Conservation (phyloP, 2,888 invertebrate species). For the Drosophila algonquin region DNA sequence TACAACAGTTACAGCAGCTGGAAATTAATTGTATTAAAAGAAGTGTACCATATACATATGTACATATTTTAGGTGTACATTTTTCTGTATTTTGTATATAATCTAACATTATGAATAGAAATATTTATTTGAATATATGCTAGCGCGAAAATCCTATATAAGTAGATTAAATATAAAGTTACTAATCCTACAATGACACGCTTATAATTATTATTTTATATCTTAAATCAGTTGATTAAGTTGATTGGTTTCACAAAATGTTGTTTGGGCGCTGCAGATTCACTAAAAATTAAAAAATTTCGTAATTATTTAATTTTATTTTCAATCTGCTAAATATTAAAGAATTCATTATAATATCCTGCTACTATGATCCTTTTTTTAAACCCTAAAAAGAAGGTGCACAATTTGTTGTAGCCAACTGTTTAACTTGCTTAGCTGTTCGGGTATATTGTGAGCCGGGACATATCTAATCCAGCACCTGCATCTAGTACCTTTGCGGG, state of each 20-base stretch:
- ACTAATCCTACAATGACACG: no score
- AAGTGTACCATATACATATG: background rate
- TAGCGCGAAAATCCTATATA: no score
- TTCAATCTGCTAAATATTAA: background rate
- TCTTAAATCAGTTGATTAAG: no score
- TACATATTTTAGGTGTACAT: no score
- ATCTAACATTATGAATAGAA: no score
- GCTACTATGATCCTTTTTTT: background rate
- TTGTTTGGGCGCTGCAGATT: no score
- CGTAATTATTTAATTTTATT: background rate
- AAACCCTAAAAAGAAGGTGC: background rate
- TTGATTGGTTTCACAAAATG: no score
- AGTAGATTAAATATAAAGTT: no score
- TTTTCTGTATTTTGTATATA: no score
- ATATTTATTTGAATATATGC: background rate
- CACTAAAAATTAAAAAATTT: background rate
- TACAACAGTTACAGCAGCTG: no score
- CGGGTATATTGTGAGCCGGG: constrained; percentile 12
- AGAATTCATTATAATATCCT: background rate
- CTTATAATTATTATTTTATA: no score
- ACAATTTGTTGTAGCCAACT: background rate
- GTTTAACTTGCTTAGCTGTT: constrained; percentile 27
- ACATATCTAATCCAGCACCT: constrained; percentile 42
- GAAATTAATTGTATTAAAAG: background rate
- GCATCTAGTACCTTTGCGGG: constrained; percentile 42